Evolutionary conservation across 2,797 vertebrate species (phyloP).

Genomic region (Corythornis leucogaster): DNA sequence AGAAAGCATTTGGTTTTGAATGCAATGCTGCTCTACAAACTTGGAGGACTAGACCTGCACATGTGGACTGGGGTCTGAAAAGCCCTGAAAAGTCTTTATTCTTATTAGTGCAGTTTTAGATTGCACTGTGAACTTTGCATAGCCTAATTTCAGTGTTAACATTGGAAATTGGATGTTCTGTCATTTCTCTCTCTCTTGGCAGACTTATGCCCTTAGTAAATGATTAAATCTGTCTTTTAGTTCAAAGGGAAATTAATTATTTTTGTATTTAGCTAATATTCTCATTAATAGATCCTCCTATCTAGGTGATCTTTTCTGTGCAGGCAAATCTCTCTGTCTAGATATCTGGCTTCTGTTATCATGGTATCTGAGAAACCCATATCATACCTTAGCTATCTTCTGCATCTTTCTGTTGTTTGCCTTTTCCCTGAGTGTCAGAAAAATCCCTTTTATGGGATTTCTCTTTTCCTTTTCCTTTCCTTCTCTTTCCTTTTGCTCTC

Average conservation of each 20-base stretch:
- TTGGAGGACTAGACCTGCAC: neutral
- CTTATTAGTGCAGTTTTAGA: neutral
- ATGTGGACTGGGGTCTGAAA: neutral
- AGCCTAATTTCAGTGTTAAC: neutral
- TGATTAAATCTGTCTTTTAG: neutral
- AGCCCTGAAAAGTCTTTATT: neutral
- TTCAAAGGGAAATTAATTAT: neutral
- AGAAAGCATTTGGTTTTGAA: neutral
- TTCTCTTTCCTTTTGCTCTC: neutral
- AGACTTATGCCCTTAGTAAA: neutral
- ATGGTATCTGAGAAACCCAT: neutral
- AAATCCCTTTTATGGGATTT: neutral
- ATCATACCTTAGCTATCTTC: neutral
- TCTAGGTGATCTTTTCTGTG: neutral
- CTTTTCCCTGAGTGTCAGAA: neutral
- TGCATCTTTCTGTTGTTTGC: neutral
- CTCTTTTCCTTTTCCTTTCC: no score
- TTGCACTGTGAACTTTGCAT: neutral
- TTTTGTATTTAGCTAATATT: neutral
- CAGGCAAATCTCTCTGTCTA: neutral
- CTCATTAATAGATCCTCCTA: neutral
- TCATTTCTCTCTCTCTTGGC: neutral
- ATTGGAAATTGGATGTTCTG: neutral
- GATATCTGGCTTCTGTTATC: neutral
- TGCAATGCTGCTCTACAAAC: neutral